A percentile compares a stretch with the other conserved stretches of the same genome.
These are phyloP conservation scores for Ophion ventricosus DNA, from an alignment of 2,888 invertebrate species.

Conservation along the genomic window DNA sequence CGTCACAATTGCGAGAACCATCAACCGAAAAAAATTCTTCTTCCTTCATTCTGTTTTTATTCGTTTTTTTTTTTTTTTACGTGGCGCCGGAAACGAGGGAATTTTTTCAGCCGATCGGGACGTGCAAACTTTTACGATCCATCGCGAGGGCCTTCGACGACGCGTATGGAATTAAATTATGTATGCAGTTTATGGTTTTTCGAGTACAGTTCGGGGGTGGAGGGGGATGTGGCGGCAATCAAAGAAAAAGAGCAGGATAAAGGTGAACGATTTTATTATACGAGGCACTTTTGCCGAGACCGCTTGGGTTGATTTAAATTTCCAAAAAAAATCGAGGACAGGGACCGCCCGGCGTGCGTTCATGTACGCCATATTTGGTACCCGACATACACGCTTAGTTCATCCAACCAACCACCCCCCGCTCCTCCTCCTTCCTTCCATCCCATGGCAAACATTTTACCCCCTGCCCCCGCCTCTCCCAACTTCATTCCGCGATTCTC, in stretches of 20 bases:
- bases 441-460: not conserved
- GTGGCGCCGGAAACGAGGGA: constrained; percentile 2
- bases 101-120: constrained; percentile 39
- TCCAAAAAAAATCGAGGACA: constrained; percentile 63
- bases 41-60: not conserved
- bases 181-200: constrained; percentile 61
- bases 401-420: not conserved
- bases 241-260: constrained; percentile 28
- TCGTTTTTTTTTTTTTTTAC: constrained; percentile 19
- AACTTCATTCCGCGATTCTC: not conserved
- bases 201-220: constrained; percentile 27
- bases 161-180: constrained; percentile 56
- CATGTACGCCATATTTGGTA: constrained; percentile 58
- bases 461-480: not conserved
- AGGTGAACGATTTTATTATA: constrained; percentile 63
- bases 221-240: not conserved
- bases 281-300: constrained; percentile 43
- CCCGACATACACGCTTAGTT: constrained; percentile 36
- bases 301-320: constrained; percentile 61
- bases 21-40: no score
- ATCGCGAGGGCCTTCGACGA: constrained; percentile 14
- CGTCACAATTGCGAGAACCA: no score
- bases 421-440: not conserved
- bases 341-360: constrained; percentile 55
- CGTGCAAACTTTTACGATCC: constrained; percentile 51